A percentile compares a stretch with the other conserved stretches of the same genome.
These are phyloP conservation scores for Hipposideros larvatus DNA, from an alignment of 2,797 vertebrate genomes.

Conservation along the genomic window DNA sequence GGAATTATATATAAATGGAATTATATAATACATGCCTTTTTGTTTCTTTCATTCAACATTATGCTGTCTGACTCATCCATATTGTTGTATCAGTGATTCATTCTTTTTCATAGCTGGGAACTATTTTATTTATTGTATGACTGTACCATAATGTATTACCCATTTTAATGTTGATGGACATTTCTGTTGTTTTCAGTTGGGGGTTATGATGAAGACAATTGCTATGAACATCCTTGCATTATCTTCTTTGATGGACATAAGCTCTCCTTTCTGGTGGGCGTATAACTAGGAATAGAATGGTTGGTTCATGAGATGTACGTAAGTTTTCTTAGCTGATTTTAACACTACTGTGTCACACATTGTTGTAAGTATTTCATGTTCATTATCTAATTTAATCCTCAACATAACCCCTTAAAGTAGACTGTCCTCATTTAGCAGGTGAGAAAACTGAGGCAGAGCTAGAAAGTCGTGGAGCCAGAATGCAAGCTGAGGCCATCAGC, in stretches of 20 bases:
- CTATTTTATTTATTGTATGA: neutral
- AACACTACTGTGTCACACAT: neutral
- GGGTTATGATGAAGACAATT: neutral
- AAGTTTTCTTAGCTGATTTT: neutral
- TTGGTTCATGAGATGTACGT: neutral
- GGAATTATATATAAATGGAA: neutral
- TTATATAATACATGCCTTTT: neutral
- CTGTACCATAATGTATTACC: neutral
- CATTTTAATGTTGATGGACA: neutral
- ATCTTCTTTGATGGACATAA: neutral
- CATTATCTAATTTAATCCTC: neutral
- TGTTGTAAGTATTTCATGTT: neutral
- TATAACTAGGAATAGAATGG: neutral
- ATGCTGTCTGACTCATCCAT: neutral
- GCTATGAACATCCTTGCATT: neutral
- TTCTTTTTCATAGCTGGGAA: neutral
- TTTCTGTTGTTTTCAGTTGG: neutral
- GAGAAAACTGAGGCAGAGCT: neutral
- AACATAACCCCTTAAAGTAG: neutral
- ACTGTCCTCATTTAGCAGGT: constrained; percentile 17
- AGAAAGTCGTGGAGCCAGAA: neutral
- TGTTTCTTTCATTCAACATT: neutral
- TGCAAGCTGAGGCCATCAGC: neutral
- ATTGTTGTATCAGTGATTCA: neutral
- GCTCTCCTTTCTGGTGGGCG: neutral